Conservation (phyloP, 1,140 invertebrate species). For the Platorchestia sp. region DNA sequence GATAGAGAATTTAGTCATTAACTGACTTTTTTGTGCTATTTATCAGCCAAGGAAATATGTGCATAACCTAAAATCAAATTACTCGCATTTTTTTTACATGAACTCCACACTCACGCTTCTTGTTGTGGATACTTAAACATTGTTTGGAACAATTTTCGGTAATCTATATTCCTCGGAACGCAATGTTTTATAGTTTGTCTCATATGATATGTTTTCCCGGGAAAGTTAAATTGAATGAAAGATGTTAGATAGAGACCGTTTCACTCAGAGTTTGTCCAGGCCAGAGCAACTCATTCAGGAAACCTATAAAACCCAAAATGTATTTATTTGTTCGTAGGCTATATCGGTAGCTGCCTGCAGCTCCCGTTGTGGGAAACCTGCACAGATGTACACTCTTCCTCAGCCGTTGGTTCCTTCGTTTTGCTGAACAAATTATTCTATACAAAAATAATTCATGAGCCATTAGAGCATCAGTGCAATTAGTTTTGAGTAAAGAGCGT, state of each 20-base stretch:
- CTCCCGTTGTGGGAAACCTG: neutral
- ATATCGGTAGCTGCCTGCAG: neutral
- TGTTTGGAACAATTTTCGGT: too few species aligned
- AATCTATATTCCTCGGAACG: too few species aligned
- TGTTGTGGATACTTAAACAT: too few species aligned
- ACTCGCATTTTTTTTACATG: too few species aligned
- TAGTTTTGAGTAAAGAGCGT: conserved; percentile 44
- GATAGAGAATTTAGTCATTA: too few species aligned
- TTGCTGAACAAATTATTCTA: conserved; percentile 32
- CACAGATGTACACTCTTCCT: neutral
- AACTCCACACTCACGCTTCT: too few species aligned
- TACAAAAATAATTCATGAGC: conserved; percentile 55
- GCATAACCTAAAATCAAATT: too few species aligned
- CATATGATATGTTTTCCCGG: neutral
- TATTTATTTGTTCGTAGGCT: neutral
- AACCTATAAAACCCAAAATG: neutral
- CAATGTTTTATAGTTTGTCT: neutral
- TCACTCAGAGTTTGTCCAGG: neutral
- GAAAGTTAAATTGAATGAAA: neutral
- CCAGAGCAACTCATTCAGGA: neutral
- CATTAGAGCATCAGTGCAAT: conserved; percentile 45
- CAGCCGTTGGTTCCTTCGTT: neutral
- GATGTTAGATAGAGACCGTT: neutral
- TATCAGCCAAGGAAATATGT: too few species aligned
- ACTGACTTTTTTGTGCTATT: too few species aligned